Evolutionary conservation across 2,797 vertebrate species (phyloP).

Genomic region (Cirrhinus mrigala): DNA sequence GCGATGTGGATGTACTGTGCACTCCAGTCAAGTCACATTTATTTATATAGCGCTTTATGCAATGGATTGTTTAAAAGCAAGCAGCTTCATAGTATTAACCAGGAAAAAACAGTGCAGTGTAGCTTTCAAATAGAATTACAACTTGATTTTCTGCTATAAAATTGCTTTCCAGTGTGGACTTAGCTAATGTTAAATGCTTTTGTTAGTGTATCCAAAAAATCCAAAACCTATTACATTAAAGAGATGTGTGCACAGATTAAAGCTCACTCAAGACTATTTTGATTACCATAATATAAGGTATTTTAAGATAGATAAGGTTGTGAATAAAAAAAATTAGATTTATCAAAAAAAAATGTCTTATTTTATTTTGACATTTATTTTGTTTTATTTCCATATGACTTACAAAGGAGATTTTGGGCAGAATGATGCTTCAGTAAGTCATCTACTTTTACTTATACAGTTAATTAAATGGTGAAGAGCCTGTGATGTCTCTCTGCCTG

Average conservation of each 20-base stretch:
- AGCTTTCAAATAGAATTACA: neutral
- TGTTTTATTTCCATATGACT: no score
- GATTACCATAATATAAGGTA: neutral
- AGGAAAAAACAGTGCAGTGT: neutral
- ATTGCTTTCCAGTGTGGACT: neutral
- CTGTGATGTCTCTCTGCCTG: no score
- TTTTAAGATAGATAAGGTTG: neutral
- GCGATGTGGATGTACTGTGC: neutral
- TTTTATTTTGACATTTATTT: no score
- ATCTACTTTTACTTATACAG: no score
- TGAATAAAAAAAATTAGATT: neutral
- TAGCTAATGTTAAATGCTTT: neutral
- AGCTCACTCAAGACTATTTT: neutral
- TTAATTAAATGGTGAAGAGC: no score
- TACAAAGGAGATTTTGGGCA: no score
- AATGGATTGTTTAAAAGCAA: neutral
- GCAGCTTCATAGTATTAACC: neutral
- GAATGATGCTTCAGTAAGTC: no score
- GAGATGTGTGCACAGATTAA: neutral
- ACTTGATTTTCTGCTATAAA: neutral
- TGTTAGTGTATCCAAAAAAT: neutral
- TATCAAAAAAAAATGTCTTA: neutral
- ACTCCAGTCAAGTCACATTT: neutral
- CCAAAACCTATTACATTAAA: neutral
- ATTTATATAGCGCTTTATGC: neutral